Percentiles rank a stretch among this genome's conserved stretches.
phyloP scores from a whole-genome alignment of 1,140 invertebrate species.

The Drosophila parabipectinata region DNA sequence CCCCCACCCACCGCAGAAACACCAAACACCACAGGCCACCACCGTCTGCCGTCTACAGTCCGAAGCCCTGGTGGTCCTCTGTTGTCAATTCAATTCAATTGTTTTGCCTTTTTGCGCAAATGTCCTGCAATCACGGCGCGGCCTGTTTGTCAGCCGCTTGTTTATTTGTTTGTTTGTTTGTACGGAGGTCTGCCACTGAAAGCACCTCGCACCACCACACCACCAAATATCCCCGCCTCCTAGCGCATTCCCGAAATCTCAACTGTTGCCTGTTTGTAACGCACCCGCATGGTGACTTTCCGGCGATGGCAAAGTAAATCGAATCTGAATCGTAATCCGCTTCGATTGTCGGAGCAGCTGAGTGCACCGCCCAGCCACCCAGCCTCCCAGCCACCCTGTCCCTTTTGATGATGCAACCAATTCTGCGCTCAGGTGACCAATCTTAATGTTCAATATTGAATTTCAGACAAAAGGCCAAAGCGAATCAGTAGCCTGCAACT shows the following conservation, averaged over 20 bases:
- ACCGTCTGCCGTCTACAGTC: background rate
- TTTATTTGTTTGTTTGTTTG: slow-evolving; percentile 72
- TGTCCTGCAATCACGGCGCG: slow-evolving; percentile 72
- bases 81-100: slow-evolving; percentile 77
- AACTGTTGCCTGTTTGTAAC: slow-evolving; percentile 60
- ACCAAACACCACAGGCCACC: slow-evolving; percentile 1
- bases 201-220: slow-evolving; percentile 8
- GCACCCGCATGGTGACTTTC: slow-evolving; percentile 59
- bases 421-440: slow-evolving; percentile 39
- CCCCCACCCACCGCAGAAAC: slow-evolving; percentile 9
- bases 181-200: slow-evolving; percentile 38
- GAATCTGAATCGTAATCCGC: slow-evolving; percentile 66
- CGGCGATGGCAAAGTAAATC: slow-evolving; percentile 59
- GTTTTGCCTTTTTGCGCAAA: slow-evolving; percentile 79
- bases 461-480: slow-evolving; percentile 9
- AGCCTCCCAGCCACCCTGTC: background rate
- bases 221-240: background rate
- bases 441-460: slow-evolving; percentile 44
- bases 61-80: slow-evolving; percentile 28
- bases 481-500: slow-evolving; percentile 23
- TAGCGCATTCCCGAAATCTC: slow-evolving; percentile 2
- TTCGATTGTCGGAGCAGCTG: slow-evolving; percentile 48
- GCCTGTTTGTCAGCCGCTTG: slow-evolving; percentile 64
- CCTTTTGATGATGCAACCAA: background rate
- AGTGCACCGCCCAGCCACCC: slow-evolving; percentile 23